A percentile compares a stretch with the other conserved stretches of the same genome.
phyloP scores from a whole-genome alignment of 2,888 invertebrate genomes.

The Pheosia tremula region DNA sequence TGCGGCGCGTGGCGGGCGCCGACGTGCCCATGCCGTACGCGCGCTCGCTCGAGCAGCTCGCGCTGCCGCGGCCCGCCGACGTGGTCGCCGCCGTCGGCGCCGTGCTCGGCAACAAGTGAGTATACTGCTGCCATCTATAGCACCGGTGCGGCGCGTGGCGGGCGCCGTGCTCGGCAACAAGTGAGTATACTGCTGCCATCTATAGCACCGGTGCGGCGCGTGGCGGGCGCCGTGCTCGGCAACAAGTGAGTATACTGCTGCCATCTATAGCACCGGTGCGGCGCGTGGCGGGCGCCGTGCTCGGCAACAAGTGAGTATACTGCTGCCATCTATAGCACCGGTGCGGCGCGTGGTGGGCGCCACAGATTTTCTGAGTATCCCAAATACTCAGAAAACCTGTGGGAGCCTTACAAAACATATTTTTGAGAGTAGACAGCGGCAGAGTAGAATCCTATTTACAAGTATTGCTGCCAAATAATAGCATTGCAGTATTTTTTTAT shows the following conservation, averaged over 20 bases:
- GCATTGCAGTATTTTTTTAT: too few species aligned
- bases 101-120: conserved; percentile 87
- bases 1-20: conserved; percentile 95
- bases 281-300: conserved; percentile 92
- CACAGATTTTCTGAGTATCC: too few species aligned
- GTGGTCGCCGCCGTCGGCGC: conserved; percentile 91
- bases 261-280: conserved; percentile 90
- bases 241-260: conserved; percentile 60
- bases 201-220: conserved; percentile 93
- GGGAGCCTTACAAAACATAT: too few species aligned
- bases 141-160: conserved; percentile 95
- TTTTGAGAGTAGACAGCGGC: too few species aligned
- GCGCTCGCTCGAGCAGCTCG: conserved; percentile 90
- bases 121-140: conserved; percentile 49
- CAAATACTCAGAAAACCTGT: too few species aligned
- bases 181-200: conserved; percentile 43
- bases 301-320: conserved; percentile 84
- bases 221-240: conserved; percentile 92
- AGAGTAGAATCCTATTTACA: too few species aligned
- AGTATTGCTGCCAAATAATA: too few species aligned
- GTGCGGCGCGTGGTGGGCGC: conserved; percentile 95
- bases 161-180: conserved; percentile 85
- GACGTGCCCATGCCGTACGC: conserved; percentile 99
- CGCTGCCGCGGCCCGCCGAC: conserved; percentile 90
- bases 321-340: conserved; percentile 86